These are phyloP conservation scores for Triops cancriformis DNA, from an alignment of 1,140 invertebrate species.

Conservation along the genomic window DNA sequence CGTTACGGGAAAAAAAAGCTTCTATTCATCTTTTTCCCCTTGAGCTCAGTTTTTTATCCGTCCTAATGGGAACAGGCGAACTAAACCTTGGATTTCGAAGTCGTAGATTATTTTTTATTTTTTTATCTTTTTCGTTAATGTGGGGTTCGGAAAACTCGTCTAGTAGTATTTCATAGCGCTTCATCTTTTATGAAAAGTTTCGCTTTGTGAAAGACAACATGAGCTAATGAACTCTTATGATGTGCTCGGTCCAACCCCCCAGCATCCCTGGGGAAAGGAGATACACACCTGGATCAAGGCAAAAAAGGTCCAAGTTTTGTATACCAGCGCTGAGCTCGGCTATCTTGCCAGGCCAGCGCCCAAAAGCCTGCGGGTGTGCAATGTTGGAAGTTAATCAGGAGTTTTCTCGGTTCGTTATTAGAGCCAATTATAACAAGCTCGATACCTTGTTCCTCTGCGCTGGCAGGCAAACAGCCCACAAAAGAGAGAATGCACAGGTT, in stretches of 20 bases:
- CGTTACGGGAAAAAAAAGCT: neutral
- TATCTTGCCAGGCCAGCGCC: neutral
- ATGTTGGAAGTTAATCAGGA: neutral
- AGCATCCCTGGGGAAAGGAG: neutral
- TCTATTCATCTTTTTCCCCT: neutral
- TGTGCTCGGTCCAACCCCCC: neutral
- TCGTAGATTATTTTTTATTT: neutral
- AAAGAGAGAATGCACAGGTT: neutral
- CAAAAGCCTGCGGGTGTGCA: neutral
- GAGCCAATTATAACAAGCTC: neutral
- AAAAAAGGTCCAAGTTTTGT: neutral
- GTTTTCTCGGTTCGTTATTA: neutral
- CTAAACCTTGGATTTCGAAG: neutral
- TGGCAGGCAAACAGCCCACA: neutral
- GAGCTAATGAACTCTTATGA: slow-evolving; percentile 6
- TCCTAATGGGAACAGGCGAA: neutral
- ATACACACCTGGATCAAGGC: neutral
- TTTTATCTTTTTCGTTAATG: neutral
- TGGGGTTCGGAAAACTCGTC: neutral
- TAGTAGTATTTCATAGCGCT: neutral
- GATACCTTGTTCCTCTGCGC: neutral
- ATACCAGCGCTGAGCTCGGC: neutral
- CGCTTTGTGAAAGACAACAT: neutral
- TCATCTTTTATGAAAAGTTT: neutral
- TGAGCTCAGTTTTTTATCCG: neutral